A percentile compares a stretch with the other conserved stretches of the same genome.
Evolutionary conservation across 2,113 vertebrate species (phyloP).

Genomic region (Nycticryphes semicollaris): DNA sequence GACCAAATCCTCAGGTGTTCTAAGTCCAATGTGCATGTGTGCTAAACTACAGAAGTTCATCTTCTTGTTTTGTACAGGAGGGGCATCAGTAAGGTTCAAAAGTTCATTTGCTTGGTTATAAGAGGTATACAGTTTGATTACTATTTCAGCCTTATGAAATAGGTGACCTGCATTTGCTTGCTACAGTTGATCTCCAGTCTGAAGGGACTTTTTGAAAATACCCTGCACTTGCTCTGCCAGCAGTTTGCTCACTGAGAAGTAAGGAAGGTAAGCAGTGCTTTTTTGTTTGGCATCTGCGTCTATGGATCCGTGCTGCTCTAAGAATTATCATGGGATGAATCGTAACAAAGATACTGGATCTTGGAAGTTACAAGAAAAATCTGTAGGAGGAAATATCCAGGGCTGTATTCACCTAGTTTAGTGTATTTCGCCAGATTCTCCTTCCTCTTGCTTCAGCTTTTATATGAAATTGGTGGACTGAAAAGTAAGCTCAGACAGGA

Average conservation of each 20-base stretch:
- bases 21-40: not conserved
- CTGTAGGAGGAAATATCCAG: not conserved
- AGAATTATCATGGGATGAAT: not conserved
- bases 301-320: not conserved
- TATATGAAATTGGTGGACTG: not conserved
- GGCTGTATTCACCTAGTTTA: not conserved
- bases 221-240: not conserved
- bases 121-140: not conserved
- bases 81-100: not conserved
- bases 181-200: not conserved
- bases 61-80: not conserved
- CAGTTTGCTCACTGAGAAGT: not conserved
- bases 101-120: not conserved
- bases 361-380: not conserved
- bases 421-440: not conserved
- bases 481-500: not conserved
- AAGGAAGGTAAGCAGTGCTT: not conserved
- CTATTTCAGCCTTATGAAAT: not conserved
- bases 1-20: not conserved
- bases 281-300: not conserved
- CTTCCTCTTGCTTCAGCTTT: not conserved
- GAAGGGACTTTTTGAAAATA: not conserved
- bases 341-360: not conserved
- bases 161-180: not conserved
- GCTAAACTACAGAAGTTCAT: not conserved